Conservation (phyloP, 2,797 vertebrate species). For the Enteromius radiatus region DNA sequence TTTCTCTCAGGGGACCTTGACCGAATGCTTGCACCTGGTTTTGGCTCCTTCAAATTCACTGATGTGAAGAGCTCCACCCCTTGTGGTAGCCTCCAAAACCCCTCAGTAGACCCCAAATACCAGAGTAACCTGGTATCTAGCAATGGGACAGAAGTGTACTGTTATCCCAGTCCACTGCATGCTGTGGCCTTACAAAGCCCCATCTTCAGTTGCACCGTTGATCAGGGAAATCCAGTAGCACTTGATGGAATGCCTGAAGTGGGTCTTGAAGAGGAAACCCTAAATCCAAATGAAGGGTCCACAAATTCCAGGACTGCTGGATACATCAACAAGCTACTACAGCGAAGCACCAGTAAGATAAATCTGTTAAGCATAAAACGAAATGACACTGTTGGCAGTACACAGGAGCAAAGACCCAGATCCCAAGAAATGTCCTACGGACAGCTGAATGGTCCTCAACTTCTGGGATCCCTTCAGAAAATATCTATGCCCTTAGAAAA, state of each 20-base stretch:
- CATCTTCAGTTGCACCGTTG: conserved; percentile 80
- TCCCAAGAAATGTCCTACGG: conserved; percentile 24
- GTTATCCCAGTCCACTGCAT: conserved; percentile 93
- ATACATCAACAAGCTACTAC: conserved; percentile 85
- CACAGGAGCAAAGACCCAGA: conserved; percentile 17
- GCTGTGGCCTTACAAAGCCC: conserved; percentile 95
- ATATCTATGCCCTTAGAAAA: conserved; percentile 20
- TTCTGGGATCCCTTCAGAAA: conserved; percentile 8
- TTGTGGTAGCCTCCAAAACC: conserved; percentile 67
- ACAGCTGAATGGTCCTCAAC: conserved; percentile 2
- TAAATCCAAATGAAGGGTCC: conserved; percentile 60
- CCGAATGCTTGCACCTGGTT: conserved; percentile 71
- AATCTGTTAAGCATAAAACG: conserved; percentile 59
- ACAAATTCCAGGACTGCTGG: conserved; percentile 73
- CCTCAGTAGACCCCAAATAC: conserved; percentile 81
- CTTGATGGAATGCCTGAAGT: conserved; percentile 45
- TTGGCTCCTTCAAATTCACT: conserved; percentile 69
- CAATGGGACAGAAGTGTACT: conserved; percentile 86
- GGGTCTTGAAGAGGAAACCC: conserved; percentile 46
- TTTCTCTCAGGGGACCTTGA: conserved; percentile 88
- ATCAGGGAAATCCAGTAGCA: conserved; percentile 56
- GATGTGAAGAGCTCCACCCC: conserved; percentile 68
- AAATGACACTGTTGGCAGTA: conserved; percentile 46
- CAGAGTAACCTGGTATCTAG: conserved; percentile 86
- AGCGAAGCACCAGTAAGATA: conserved; percentile 75